A percentile compares a stretch with the other conserved stretches of the same genome.
Conservation (phyloP, 2,888 invertebrate genomes). For the Laspeyria flexula region DNA sequence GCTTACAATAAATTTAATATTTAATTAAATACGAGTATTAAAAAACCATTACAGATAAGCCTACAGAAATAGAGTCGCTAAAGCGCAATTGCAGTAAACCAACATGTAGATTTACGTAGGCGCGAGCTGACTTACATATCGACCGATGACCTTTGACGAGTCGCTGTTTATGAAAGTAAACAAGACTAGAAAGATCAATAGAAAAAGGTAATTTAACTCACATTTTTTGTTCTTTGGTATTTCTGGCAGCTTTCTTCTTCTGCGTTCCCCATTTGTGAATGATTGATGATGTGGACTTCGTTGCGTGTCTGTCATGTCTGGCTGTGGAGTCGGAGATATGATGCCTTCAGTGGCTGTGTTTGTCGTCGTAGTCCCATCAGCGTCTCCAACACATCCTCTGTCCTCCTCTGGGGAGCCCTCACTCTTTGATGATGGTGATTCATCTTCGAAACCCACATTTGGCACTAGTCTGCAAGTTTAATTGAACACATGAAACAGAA, state of each 20-base stretch:
- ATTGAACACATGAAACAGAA: constrained; percentile 1
- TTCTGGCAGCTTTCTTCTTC: constrained; percentile 94
- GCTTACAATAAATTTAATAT: too few species aligned
- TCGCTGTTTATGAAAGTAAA: background rate
- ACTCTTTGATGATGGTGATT: constrained; percentile 92
- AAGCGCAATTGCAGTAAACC: constrained; percentile 50
- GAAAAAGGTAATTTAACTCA: constrained; percentile 72
- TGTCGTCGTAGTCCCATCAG: constrained; percentile 61
- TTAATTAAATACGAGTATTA: background rate
- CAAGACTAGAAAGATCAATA: background rate
- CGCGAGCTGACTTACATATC: constrained; percentile 28
- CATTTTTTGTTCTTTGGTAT: constrained; percentile 96
- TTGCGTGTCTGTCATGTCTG: constrained; percentile 62
- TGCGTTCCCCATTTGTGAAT: constrained; percentile 86
- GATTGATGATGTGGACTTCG: constrained; percentile 72
- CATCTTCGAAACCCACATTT: constrained; percentile 93
- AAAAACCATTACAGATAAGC: constrained; percentile 20
- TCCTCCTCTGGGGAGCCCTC: constrained; percentile 89
- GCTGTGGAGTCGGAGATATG: constrained; percentile 61
- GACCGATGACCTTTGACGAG: constrained; percentile 14
- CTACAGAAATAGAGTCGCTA: constrained; percentile 31
- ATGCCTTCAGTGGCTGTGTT: constrained; percentile 48
- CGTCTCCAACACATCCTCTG: constrained; percentile 84
- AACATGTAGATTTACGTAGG: constrained; percentile 12
- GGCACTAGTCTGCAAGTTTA: constrained; percentile 89